phyloP scores from a whole-genome alignment of 1,140 invertebrate genomes.

The Caenorhabditis inopinata region DNA sequence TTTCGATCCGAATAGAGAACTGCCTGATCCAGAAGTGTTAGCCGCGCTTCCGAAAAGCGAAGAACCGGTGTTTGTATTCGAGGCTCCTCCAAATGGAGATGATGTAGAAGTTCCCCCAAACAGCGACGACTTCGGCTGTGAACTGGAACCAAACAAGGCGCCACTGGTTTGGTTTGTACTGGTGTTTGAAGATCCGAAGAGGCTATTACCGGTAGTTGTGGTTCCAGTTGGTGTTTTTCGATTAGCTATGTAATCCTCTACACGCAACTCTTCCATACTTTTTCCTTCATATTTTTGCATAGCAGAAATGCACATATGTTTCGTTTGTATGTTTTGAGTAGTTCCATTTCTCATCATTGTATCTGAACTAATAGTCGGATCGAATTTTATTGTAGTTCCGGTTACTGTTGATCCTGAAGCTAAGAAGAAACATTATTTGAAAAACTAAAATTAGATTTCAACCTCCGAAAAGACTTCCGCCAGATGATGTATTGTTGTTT shows the following conservation, averaged over 20 bases:
- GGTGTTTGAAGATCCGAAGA: constrained; percentile 36
- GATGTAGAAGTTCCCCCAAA: constrained; percentile 33
- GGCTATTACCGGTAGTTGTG: constrained; percentile 38
- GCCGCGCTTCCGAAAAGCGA: constrained; percentile 15
- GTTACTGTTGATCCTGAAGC: neutral
- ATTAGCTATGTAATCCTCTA: constrained; percentile 87
- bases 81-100: constrained; percentile 23
- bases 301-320: constrained; percentile 48
- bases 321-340: constrained; percentile 39
- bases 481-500: neutral
- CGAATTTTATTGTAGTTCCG: constrained; percentile 45
- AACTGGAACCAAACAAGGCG: constrained; percentile 21
- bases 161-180: neutral
- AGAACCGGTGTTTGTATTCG: neutral
- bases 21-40: neutral
- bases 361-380: constrained; percentile 10
- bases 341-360: constrained; percentile 46
- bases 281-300: constrained; percentile 45
- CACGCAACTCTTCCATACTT: constrained; percentile 74
- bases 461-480: neutral
- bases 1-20: constrained; percentile 15
- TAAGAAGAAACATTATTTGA: neutral
- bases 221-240: constrained; percentile 74
- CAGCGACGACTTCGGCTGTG: constrained; percentile 22
- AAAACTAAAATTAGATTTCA: neutral